These are phyloP conservation scores for Dasypus novemcinctus DNA, from an alignment of 2,113 vertebrate genomes.

Conservation along the genomic window DNA sequence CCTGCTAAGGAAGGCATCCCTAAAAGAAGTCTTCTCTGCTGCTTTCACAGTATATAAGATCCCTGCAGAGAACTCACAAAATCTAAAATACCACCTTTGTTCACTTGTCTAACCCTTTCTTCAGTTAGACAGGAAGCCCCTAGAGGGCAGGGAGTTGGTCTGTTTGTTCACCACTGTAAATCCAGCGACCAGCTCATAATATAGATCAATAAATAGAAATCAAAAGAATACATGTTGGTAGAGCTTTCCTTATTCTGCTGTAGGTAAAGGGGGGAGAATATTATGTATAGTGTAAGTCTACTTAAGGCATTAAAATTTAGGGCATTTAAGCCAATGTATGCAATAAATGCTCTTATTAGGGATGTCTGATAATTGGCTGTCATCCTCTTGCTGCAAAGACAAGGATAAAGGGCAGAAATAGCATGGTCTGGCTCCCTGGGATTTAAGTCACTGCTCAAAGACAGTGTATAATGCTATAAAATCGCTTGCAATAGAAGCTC, in stretches of 20 bases:
- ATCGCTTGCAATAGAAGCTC: background rate
- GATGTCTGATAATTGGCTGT: background rate
- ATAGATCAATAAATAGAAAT: background rate
- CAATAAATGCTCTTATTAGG: background rate
- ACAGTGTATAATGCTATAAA: slow-evolving; percentile 4
- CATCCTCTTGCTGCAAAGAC: background rate
- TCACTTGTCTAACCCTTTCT: background rate
- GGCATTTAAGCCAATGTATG: background rate
- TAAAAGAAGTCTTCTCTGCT: background rate
- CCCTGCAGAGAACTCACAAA: background rate
- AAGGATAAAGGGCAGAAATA: background rate
- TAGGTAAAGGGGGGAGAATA: background rate
- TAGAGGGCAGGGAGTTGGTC: background rate
- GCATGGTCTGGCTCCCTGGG: background rate
- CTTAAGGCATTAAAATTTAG: background rate
- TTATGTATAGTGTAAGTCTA: background rate
- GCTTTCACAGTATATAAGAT: background rate
- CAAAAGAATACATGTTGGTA: background rate
- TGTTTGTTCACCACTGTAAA: background rate
- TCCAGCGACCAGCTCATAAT: fast-evolving
- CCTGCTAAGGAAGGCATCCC: background rate
- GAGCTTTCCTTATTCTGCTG: background rate
- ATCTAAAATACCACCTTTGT: background rate
- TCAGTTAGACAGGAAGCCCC: background rate
- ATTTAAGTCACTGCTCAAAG: slow-evolving; percentile 44